phyloP scores from a whole-genome alignment of 2,888 invertebrate species.

The Carterocephalus palaemon region DNA sequence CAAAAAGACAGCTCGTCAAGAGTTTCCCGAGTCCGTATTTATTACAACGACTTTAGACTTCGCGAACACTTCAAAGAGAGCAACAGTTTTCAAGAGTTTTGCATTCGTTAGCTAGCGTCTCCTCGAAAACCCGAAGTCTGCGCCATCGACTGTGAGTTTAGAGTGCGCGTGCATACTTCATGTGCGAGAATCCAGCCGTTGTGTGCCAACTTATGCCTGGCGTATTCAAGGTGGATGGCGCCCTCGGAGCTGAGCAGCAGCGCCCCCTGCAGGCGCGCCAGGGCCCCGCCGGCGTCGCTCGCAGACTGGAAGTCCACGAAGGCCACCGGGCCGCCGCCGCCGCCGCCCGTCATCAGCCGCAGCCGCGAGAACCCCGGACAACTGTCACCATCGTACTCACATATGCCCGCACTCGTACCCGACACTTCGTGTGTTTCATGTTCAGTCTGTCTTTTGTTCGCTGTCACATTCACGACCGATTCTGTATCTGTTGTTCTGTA shows the following conservation, averaged over 20 bases:
- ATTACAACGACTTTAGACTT: slow-evolving; percentile 15
- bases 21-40: slow-evolving; percentile 2
- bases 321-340: slow-evolving; percentile 90
- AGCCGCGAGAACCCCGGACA: slow-evolving; percentile 99
- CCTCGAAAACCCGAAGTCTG: slow-evolving; percentile 1
- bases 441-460: slow-evolving; percentile 15
- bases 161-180: slow-evolving; percentile 75
- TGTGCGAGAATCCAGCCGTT: slow-evolving; percentile 79
- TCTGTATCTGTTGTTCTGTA: too few species aligned
- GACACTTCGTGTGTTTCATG: slow-evolving; percentile 31
- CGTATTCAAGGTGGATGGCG: slow-evolving; percentile 99
- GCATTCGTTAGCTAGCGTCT: background rate
- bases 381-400: slow-evolving; percentile 84
- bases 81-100: slow-evolving; percentile 4
- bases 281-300: slow-evolving; percentile 93
- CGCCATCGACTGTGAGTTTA: slow-evolving; percentile 13
- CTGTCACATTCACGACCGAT: slow-evolving; percentile 7
- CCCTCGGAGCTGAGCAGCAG: slow-evolving; percentile 97
- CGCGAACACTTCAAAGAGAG: slow-evolving; percentile 7
- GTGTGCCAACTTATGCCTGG: slow-evolving; percentile 98
- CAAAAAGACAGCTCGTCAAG: background rate
- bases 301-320: slow-evolving; percentile 98
- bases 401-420: slow-evolving; percentile 66
- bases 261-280: slow-evolving; percentile 96
- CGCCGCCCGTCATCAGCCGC: slow-evolving; percentile 91